A percentile compares a stretch with the other conserved stretches of the same genome.
phyloP scores from a whole-genome alignment of 2,888 invertebrate species.

The Mystacides longicornis region DNA sequence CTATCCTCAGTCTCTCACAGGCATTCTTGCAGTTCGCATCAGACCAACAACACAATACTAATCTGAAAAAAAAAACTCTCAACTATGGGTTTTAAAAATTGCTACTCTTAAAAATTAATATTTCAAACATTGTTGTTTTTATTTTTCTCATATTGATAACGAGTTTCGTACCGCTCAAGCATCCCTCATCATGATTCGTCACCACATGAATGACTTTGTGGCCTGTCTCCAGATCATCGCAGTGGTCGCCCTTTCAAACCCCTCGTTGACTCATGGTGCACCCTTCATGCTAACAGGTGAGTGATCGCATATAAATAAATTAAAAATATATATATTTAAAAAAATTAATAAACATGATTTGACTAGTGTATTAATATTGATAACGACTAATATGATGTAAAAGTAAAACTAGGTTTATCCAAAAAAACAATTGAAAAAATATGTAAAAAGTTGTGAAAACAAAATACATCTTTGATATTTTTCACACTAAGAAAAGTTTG shows the following conservation, averaged over 20 bases:
- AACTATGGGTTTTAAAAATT: neutral
- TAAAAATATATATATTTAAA: too few relatives aligned
- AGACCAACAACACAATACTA: too few relatives aligned
- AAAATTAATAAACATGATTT: too few relatives aligned
- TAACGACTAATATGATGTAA: too few relatives aligned
- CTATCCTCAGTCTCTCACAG: neutral
- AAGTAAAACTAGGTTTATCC: too few relatives aligned
- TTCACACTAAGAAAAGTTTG: too few relatives aligned
- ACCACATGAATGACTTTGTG: neutral
- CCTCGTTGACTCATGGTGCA: neutral
- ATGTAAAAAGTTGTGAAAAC: too few relatives aligned
- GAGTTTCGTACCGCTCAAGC: neutral
- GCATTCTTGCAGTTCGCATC: neutral
- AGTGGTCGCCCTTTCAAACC: neutral
- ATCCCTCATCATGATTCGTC: neutral
- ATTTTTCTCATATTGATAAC: neutral
- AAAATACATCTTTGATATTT: too few relatives aligned
- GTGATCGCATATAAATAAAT: too few relatives aligned
- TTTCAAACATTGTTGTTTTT: neutral
- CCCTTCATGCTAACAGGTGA: neutral
- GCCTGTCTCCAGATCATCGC: neutral
- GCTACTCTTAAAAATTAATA: neutral
- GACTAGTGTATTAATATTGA: too few relatives aligned
- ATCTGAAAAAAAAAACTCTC: neutral
- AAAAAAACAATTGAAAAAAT: too few relatives aligned